Percentiles rank a stretch among this genome's conserved stretches.
Evolutionary conservation across 2,888 invertebrate species (phyloP).

Genomic region (Theodoxus fluviatilis): DNA sequence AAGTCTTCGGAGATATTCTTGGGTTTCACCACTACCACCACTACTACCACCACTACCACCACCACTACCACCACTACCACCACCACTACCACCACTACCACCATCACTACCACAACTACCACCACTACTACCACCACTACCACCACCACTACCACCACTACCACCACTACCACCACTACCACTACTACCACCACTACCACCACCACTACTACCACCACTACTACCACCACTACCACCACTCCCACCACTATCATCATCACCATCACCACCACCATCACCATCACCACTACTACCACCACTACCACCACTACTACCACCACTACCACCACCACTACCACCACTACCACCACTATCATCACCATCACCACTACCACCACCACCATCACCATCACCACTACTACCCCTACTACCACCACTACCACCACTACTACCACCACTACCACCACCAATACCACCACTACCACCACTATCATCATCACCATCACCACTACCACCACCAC

Average conservation of each 20-base stretch:
- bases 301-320: slow-evolving; percentile 8
- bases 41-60: background rate
- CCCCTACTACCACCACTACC: background rate
- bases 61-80: background rate
- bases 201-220: background rate
- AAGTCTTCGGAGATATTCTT: no score
- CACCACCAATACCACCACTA: background rate
- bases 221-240: slow-evolving; percentile 2
- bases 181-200: background rate
- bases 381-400: background rate
- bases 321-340: background rate
- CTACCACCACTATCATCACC: background rate
- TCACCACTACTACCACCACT: background rate
- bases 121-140: no score
- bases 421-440: background rate
- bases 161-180: slow-evolving; percentile 1
- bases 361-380: no score
- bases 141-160: background rate
- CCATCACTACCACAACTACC: background rate
- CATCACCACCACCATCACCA: no score
- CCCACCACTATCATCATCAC: no score
- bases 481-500: slow-evolving; percentile 8
- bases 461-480: slow-evolving; percentile 1
- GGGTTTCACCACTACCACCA: no score
- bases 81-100: background rate